Evolutionary conservation across 2,888 invertebrate species (phyloP), one percentile per base, ranked within the genome.

Genomic region (Tridacna gigas): DNA sequence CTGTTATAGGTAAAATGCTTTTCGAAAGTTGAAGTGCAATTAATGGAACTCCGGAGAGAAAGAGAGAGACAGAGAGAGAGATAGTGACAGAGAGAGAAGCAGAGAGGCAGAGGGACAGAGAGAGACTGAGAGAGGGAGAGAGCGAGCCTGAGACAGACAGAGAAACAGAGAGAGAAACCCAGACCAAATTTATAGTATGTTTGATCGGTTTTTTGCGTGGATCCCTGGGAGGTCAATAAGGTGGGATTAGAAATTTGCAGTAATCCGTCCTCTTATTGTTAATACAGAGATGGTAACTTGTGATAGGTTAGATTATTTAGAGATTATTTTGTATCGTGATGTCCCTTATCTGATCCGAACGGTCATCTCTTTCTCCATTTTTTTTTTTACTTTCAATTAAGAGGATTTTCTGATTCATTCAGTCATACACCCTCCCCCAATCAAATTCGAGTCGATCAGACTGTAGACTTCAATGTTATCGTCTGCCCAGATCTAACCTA

Each of bases 311-410:
- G 86, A 86, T 86, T 82, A 80, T 48, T 71, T 37, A 26, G 74
- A 77, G 86, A 86, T 82, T 85, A 86, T 47, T 83, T 79, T 73
- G 75, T 75, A 86, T 86, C 80, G 82, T 82, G 67, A 61, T 28
- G 63, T 20, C 20, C 15, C 60, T 80, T 85, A 82, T 85, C 85
- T 69, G 85, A 85, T 83, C 75, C 51, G 77, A 74, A 74, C 37
- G 67, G 76, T 67, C 82, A 82, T 82, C 82, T 77, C 71, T 26
- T 37, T 37, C 37, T 37, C 7, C 7, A 37, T 7, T 37, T 37
- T 12, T 20, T 48, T 86, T 85, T 82, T 74, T 37, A 37, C 37
- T 37, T 37, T 37, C 37, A 37, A 37, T 37, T n/a, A 71, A 71
- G 51, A 71, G 71, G 48, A 71, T 71, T 71, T 48, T 20, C 45